Evolutionary conservation across 2,888 invertebrate species (phyloP).

Genomic region (Drosophila nr. perissopoda): DNA sequence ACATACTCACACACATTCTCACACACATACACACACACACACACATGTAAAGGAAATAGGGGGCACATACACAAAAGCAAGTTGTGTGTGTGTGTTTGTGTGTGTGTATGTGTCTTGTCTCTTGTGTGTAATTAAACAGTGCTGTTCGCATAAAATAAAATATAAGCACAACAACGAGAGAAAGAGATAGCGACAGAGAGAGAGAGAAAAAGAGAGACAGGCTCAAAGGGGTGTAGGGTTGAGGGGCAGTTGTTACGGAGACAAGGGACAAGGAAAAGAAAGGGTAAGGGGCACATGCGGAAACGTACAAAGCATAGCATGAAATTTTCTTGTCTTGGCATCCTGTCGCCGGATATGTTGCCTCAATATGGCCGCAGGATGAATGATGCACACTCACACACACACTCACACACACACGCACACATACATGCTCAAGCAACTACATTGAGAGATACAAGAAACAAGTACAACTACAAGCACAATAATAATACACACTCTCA

Average conservation of each 20-base stretch:
- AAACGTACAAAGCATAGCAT: slow-evolving; percentile 78
- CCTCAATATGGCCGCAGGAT: slow-evolving; percentile 81
- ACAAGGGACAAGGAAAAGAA: not conserved
- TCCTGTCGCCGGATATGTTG: slow-evolving; percentile 81
- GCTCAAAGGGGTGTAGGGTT: not conserved
- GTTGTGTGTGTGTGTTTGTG: slow-evolving; percentile 25
- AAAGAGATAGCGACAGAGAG: slow-evolving; percentile 18
- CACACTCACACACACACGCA: slow-evolving; percentile 28
- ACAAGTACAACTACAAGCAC: slow-evolving; percentile 23
- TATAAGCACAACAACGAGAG: slow-evolving; percentile 65
- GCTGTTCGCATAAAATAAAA: slow-evolving; percentile 81
- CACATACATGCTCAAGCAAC: too few species aligned
- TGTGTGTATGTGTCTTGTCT: slow-evolving; percentile 59
- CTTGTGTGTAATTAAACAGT: slow-evolving; percentile 80
- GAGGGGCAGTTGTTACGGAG: not conserved
- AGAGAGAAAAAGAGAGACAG: not conserved
- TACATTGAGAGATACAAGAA: slow-evolving; percentile 26
- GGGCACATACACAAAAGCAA: slow-evolving; percentile 21
- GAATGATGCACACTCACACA: slow-evolving; percentile 72
- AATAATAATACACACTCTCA: slow-evolving; percentile 15
- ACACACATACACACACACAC: slow-evolving; percentile 17
- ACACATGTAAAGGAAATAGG: not conserved
- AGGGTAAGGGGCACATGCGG: slow-evolving; percentile 44
- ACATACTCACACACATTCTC: slow-evolving; percentile 44
- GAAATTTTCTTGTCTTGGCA: slow-evolving; percentile 80